A percentile compares a stretch with the other conserved stretches of the same genome.
Conservation (phyloP, 2,888 invertebrate species). For the Cheilosia vernalis region DNA sequence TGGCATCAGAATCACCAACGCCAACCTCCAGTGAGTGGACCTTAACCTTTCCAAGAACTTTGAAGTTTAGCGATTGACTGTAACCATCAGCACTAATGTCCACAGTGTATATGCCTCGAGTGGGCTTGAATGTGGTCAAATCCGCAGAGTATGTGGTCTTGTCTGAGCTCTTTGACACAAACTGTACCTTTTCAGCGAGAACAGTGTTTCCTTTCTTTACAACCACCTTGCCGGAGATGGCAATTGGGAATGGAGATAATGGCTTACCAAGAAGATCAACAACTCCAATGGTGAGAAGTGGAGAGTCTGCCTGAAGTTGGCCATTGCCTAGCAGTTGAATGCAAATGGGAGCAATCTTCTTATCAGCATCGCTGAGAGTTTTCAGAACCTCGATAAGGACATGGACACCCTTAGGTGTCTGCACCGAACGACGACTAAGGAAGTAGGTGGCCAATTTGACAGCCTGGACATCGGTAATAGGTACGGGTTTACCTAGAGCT, state of each 20-base stretch:
- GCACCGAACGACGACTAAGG: constrained; percentile 94
- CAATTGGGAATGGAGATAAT: constrained; percentile 82
- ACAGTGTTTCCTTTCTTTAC: constrained; percentile 86
- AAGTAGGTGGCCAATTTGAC: constrained; percentile 96
- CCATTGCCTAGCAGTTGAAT: constrained; percentile 91
- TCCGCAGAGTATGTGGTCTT: constrained; percentile 90
- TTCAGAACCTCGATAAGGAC: constrained; percentile 91
- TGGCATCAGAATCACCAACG: constrained; percentile 95
- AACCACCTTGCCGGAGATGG: constrained; percentile 79
- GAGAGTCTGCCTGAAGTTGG: constrained; percentile 89
- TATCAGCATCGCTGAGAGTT: constrained; percentile 85
- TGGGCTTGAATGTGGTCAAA: constrained; percentile 89
- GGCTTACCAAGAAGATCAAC: constrained; percentile 90
- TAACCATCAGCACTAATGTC: constrained; percentile 88
- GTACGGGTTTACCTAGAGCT: constrained; percentile 87
- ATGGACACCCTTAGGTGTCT: constrained; percentile 92
- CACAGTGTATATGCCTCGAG: constrained; percentile 93
- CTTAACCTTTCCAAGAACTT: constrained; percentile 90
- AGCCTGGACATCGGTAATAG: constrained; percentile 90
- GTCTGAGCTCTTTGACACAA: constrained; percentile 88
- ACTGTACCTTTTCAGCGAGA: constrained; percentile 84
- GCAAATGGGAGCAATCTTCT: constrained; percentile 92
- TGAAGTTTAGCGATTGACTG: constrained; percentile 86
- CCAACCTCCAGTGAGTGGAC: constrained; percentile 93
- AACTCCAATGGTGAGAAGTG: constrained; percentile 89